Percentiles rank a stretch among this genome's conserved stretches.
Evolutionary conservation across 2,113 vertebrate species (phyloP).

Genomic region (Thunnus maccoyii): DNA sequence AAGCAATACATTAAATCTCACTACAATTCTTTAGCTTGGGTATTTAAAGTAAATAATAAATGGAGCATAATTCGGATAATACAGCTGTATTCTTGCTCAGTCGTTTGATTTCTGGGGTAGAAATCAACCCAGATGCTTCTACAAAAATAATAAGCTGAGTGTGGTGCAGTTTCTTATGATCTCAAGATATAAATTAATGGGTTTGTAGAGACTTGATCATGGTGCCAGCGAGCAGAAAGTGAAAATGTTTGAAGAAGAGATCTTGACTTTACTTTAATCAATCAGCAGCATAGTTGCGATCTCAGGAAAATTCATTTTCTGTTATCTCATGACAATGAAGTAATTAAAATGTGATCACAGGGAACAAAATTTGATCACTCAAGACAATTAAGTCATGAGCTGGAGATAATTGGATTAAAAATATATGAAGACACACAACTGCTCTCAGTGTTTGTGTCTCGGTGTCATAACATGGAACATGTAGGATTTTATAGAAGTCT

Average conservation of each 20-base stretch:
- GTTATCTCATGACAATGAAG: slow-evolving; percentile 56
- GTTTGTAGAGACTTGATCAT: slow-evolving; percentile 22
- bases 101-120: slow-evolving; percentile 6
- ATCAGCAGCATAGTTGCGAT: slow-evolving; percentile 10
- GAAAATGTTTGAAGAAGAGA: slow-evolving; percentile 28
- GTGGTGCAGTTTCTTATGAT: neutral
- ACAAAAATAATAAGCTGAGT: slow-evolving; percentile 15
- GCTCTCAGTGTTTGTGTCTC: neutral
- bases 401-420: slow-evolving; percentile 42
- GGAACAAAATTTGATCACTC: slow-evolving; percentile 52
- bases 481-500: neutral
- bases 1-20: neutral
- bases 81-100: neutral
- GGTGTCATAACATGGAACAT: neutral
- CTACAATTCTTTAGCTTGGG: neutral
- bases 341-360: slow-evolving; percentile 66
- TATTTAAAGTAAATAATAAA: slow-evolving; percentile 10
- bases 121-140: neutral
- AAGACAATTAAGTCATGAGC: slow-evolving; percentile 45
- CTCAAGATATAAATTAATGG: slow-evolving; percentile 31
- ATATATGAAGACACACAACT: slow-evolving; percentile 14
- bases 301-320: slow-evolving; percentile 34
- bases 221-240: neutral
- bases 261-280: slow-evolving; percentile 52
- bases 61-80: neutral